Percentiles rank a stretch among this genome's conserved stretches.
Conservation (phyloP, 2,113 vertebrate species). For the Neoarius graeffei region DNA sequence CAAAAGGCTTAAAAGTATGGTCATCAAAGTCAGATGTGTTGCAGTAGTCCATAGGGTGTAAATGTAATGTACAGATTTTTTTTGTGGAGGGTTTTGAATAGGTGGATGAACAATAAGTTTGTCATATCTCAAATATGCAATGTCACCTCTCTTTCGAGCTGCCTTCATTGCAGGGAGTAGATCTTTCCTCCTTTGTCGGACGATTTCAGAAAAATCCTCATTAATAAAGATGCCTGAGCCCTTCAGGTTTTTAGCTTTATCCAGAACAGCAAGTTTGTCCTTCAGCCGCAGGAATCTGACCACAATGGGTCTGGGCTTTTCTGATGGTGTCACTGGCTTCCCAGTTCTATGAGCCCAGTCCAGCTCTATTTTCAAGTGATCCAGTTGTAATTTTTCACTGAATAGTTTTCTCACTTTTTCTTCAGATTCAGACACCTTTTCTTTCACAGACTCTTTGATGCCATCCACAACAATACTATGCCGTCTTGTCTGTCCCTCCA, state of each 20-base stretch:
- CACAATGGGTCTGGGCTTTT: not conserved
- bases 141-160: conserved; percentile 7
- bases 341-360: not conserved
- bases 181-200: conserved; percentile 23
- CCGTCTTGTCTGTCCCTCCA: too few relatives aligned
- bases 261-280: conserved; percentile 16
- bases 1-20: not conserved
- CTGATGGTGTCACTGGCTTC: not conserved
- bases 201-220: not conserved
- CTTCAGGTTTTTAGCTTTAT: conserved; percentile 24
- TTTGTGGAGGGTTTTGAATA: conserved; percentile 7
- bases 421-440: conserved; percentile 22
- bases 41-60: not conserved
- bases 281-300: not conserved
- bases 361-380: not conserved
- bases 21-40: not conserved
- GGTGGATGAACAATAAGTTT: conserved; percentile 38
- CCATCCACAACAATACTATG: not conserved
- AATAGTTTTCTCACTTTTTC: conserved; percentile 31
- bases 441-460: conserved; percentile 8
- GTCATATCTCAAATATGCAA: conserved; percentile 29
- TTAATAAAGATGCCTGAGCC: conserved; percentile 38
- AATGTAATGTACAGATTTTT: not conserved
- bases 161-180: not conserved
- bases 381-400: not conserved